A percentile compares a stretch with the other conserved stretches of the same genome.
phyloP scores from a whole-genome alignment of 2,797 vertebrate species.

The Hylomyscus alleni region DNA sequence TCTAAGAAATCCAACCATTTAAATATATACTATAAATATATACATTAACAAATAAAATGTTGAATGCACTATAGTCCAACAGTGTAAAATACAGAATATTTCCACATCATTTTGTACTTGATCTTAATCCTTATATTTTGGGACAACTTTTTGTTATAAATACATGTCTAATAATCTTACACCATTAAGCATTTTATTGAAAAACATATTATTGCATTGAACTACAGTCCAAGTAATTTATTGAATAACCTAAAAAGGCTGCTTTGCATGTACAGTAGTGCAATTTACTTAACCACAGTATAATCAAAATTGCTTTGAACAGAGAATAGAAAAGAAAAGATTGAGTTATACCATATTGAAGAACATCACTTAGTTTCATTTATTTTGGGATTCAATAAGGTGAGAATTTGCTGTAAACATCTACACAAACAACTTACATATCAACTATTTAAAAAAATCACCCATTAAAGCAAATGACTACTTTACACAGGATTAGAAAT shows the following conservation, averaged over 20 bases:
- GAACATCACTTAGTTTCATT: constrained; percentile 84
- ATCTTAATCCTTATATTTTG: constrained; percentile 83
- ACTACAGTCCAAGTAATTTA: constrained; percentile 89
- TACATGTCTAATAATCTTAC: constrained; percentile 86
- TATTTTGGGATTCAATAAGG: constrained; percentile 80
- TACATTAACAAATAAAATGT: constrained; percentile 87
- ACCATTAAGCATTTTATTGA: constrained; percentile 87
- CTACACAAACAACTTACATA: constrained; percentile 78
- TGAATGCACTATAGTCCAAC: constrained; percentile 85
- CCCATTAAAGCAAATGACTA: constrained; percentile 46
- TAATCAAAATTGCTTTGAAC: constrained; percentile 90
- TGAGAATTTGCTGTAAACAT: constrained; percentile 80
- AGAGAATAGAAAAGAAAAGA: constrained; percentile 89
- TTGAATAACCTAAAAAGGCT: constrained; percentile 88
- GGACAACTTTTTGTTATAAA: constrained; percentile 87
- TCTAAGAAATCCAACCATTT: constrained; percentile 87
- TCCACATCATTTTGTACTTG: constrained; percentile 83
- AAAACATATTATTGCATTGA: constrained; percentile 93
- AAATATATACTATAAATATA: constrained; percentile 86
- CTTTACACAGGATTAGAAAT: constrained; percentile 39
- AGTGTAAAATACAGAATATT: constrained; percentile 89
- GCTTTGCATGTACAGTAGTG: constrained; percentile 90
- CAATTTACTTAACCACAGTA: constrained; percentile 90
- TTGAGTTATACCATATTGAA: constrained; percentile 86
- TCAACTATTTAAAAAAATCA: constrained; percentile 73